Conservation (phyloP, 92 coral and sea anemone species). For the Heteractis magnifica region DNA sequence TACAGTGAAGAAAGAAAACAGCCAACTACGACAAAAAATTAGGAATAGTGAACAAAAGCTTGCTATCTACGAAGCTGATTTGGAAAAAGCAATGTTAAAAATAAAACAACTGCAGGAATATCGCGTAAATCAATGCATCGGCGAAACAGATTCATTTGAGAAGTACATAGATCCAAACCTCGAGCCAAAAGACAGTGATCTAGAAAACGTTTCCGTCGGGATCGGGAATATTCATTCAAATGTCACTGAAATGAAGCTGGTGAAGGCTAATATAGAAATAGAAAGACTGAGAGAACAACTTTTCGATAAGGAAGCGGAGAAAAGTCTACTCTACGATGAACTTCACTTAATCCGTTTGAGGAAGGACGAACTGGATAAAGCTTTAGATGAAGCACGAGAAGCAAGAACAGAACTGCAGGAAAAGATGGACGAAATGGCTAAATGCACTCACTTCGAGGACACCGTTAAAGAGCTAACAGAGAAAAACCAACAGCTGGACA, state of each 20-base stretch:
- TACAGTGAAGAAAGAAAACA: slow-evolving; percentile 59
- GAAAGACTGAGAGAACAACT: slow-evolving; percentile 31
- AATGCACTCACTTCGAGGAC: slow-evolving; percentile 36
- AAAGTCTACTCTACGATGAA: slow-evolving; percentile 33
- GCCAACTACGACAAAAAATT: slow-evolving; percentile 63
- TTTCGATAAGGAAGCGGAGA: slow-evolving; percentile 30
- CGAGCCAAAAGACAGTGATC: not conserved
- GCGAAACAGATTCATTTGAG: not conserved
- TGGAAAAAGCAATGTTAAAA: slow-evolving; percentile 65
- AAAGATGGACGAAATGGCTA: slow-evolving; percentile 41
- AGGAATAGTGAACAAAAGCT: slow-evolving; percentile 63
- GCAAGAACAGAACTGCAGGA: slow-evolving; percentile 36
- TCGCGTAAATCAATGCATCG: not conserved
- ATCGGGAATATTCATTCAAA: not conserved
- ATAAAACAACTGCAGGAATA: slow-evolving; percentile 48
- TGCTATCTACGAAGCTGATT: slow-evolving; percentile 62
- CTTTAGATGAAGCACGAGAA: slow-evolving; percentile 40
- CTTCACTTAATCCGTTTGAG: slow-evolving; percentile 24
- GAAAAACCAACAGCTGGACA: slow-evolving; percentile 44
- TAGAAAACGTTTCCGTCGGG: not conserved
- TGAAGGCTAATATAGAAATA: slow-evolving; percentile 10
- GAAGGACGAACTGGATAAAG: slow-evolving; percentile 33
- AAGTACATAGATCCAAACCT: not conserved
- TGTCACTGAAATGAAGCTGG: slow-evolving; percentile 2
- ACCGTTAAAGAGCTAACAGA: slow-evolving; percentile 55